Conservation (phyloP, 1,140 invertebrate species). For the Acromyrmex echinatior region DNA sequence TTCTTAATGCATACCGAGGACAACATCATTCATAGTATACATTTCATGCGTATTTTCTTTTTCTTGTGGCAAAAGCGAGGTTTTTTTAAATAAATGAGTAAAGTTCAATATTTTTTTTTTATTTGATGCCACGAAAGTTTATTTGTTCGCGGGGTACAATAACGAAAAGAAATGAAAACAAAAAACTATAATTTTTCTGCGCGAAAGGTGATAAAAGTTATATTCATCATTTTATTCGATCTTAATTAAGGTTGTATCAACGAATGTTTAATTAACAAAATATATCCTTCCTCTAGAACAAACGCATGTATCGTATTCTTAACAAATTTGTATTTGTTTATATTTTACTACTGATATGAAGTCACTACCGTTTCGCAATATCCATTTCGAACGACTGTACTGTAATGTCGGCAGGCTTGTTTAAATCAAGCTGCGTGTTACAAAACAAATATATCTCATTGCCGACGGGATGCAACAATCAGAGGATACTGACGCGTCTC, state of each 20-base stretch:
- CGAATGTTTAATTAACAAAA: conserved; percentile 30
- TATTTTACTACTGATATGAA: not conserved
- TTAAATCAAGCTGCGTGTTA: conserved; percentile 9
- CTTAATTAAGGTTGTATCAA: conserved; percentile 36
- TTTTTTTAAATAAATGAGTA: not conserved
- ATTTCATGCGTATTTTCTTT: not conserved
- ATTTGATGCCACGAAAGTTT: not conserved
- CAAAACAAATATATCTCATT: conserved; percentile 35
- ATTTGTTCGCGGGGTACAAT: not conserved
- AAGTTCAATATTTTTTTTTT: not conserved
- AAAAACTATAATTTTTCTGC: conserved; percentile 4
- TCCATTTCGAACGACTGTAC: not conserved
- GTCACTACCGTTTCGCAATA: not conserved
- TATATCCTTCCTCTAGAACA: not conserved
- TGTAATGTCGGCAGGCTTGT: not conserved
- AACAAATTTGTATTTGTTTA: not conserved
- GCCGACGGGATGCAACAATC: conserved; percentile 20
- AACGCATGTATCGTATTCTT: not conserved
- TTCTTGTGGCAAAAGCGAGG: not conserved
- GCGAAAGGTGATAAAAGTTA: not conserved
- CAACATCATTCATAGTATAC: conserved; percentile 26
- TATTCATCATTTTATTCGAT: not conserved
- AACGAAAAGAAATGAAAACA: not conserved
- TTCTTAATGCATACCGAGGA: conserved; percentile 54
- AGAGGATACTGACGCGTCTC: not conserved